Percentiles rank a stretch among this genome's conserved stretches.
phyloP scores from a whole-genome alignment of 2,888 invertebrate genomes.

The Toxonevra muliebris region DNA sequence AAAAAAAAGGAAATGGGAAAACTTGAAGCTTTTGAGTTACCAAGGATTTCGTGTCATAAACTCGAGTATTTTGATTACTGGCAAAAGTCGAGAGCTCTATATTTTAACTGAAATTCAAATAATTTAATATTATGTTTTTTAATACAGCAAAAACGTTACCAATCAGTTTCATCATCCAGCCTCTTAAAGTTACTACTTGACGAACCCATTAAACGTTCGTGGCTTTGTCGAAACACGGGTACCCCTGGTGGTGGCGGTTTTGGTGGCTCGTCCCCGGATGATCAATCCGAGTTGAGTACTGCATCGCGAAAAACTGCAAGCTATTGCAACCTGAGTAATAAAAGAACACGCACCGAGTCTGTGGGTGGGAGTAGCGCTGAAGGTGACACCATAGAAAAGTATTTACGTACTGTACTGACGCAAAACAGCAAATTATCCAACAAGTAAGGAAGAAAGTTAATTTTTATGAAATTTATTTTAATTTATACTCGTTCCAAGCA shows the following conservation, averaged over 20 bases:
- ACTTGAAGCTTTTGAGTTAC: no score
- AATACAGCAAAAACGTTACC: conserved; percentile 42
- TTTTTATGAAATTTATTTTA: background rate
- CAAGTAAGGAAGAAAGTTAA: background rate
- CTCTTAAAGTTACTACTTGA: conserved; percentile 61
- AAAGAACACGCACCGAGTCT: conserved; percentile 37
- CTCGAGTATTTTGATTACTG: no score
- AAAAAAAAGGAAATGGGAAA: no score
- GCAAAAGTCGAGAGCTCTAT: no score
- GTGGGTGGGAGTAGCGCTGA: conserved; percentile 48
- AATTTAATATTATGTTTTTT: no score
- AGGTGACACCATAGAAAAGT: conserved; percentile 37
- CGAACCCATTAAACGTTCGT: conserved; percentile 67
- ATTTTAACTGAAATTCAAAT: no score
- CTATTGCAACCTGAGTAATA: conserved; percentile 36
- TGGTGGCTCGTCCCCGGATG: conserved; percentile 53
- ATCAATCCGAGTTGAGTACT: conserved; percentile 51
- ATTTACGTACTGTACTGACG: background rate
- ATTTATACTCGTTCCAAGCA: conserved; percentile 13
- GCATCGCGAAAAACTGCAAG: conserved; percentile 43
- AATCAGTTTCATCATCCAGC: conserved; percentile 60
- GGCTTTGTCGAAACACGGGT: conserved; percentile 58
- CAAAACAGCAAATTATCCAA: background rate
- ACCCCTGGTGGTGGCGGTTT: conserved; percentile 28
- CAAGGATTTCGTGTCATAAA: no score